Evolutionary conservation across 1,140 invertebrate species (phyloP).

Genomic region (Yoshiicerus persimilis): DNA sequence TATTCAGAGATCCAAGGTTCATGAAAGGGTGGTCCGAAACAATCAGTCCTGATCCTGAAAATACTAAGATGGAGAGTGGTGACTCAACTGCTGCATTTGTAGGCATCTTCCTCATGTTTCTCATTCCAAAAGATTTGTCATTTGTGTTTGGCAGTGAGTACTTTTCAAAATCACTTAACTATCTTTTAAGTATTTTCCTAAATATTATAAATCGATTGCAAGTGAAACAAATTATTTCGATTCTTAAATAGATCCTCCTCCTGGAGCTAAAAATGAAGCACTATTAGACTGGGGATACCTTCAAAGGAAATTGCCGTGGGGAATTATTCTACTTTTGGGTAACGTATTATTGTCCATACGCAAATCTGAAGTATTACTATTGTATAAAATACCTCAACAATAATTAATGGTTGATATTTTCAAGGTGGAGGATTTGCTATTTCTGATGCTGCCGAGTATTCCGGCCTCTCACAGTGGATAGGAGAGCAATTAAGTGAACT

Average conservation of each 20-base stretch:
- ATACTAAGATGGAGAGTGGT: slow-evolving; percentile 55
- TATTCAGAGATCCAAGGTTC: slow-evolving; percentile 83
- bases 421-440: slow-evolving; percentile 33
- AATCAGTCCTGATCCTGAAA: slow-evolving; percentile 58
- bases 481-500: slow-evolving; percentile 60
- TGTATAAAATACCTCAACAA: too few species aligned
- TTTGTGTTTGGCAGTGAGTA: slow-evolving; percentile 35
- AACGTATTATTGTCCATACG: background rate
- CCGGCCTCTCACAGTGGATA: slow-evolving; percentile 71
- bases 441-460: slow-evolving; percentile 71
- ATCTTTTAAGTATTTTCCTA: background rate
- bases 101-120: slow-evolving; percentile 76
- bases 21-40: slow-evolving; percentile 75
- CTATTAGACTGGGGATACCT: slow-evolving; percentile 77
- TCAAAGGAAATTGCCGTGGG: slow-evolving; percentile 76
- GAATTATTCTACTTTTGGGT: slow-evolving; percentile 51
- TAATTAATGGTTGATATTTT: background rate
- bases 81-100: slow-evolving; percentile 69
- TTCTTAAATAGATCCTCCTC: background rate
- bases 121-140: slow-evolving; percentile 70
- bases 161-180: background rate
- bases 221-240: too few species aligned
- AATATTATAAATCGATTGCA: too few species aligned
- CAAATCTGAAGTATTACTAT: too few species aligned
- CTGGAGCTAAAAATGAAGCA: slow-evolving; percentile 52